Evolutionary conservation across 2,113 vertebrate genomes (phyloP), one percentile per base, ranked within the genome.

Genomic region (Nicator chloris): DNA sequence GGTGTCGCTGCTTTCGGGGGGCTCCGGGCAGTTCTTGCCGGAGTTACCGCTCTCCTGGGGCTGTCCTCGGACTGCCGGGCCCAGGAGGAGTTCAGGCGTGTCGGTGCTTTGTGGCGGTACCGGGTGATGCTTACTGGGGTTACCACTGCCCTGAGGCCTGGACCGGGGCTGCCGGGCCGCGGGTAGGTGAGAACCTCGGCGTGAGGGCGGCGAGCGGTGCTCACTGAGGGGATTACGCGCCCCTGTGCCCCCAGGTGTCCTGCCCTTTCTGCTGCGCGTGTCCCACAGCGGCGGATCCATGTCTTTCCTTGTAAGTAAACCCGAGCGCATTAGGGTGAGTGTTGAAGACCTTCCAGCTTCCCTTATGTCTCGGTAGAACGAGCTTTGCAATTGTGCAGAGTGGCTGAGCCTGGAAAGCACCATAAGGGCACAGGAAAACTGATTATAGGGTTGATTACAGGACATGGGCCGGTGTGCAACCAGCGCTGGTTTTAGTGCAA

Each of bases 281-380:
- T 73, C 94, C 82, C 91, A 17, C 91, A 53, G 76, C 68, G 82
- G 94, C 92, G 95, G 98, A 97, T 96, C 97, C 97, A 98, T 98
- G 98, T 98, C 98, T 98, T 98, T 98, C 95, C 98, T 98, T 96
- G 98, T 98, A 98, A 98, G 98, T 98, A 98, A 98, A 97, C 98
- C 97, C 97, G 98, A 98, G 75, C 97, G 97, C 82, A 98, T 98
- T 95, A 97, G 98, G 98, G 98, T 98, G 97, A 98, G 98, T 98
- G 97, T 97, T 97, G 87, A 93, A 95, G 40, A 72, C 90, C 51
- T 97, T 97, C 73, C 95, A 79, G 64, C 72, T 82, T 96, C 95
- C 77, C 92, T 96, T 91, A 19, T 39, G 96, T 28, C 88, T 27
- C 91, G 80, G 28, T 83, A 82, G 72, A 53, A 49, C 24, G 21